These are phyloP conservation scores for Pollenia amentaria DNA, from an alignment of 2,888 invertebrate genomes.

Conservation along the genomic window DNA sequence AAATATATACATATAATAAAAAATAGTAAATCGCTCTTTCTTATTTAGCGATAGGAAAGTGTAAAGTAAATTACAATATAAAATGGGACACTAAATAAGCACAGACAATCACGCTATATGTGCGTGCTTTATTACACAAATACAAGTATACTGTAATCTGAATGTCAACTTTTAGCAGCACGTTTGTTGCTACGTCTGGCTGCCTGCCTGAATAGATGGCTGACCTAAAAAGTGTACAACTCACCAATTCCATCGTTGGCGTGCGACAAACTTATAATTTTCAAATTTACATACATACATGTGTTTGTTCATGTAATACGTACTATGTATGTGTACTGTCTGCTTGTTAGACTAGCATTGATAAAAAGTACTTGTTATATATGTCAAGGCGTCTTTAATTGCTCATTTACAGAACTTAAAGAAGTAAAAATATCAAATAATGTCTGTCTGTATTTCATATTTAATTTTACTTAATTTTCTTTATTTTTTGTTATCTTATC, in stretches of 20 bases:
- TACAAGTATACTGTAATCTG: conserved; percentile 41
- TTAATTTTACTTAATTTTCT: not conserved
- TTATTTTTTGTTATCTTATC: conserved; percentile 5
- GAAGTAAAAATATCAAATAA: not conserved
- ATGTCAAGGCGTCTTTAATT: conserved; percentile 54
- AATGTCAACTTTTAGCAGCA: conserved; percentile 60
- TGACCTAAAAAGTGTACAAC: conserved; percentile 22
- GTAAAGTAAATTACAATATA: conserved; percentile 29
- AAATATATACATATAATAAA: too few relatives aligned
- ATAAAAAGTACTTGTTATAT: conserved; percentile 29
- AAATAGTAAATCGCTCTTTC: too few relatives aligned
- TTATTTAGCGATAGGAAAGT: not conserved
- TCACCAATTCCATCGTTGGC: conserved; percentile 24
- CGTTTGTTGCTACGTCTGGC: conserved; percentile 22
- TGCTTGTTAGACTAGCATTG: conserved; percentile 21
- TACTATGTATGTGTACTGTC: conserved; percentile 14
- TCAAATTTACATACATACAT: not conserved
- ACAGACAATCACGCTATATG: conserved; percentile 50
- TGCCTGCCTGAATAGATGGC: not conserved
- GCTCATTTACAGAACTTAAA: conserved; percentile 19
- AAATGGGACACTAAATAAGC: conserved; percentile 46
- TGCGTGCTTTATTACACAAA: conserved; percentile 56
- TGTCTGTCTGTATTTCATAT: not conserved
- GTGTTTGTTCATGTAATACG: not conserved
- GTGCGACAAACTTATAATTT: conserved; percentile 22